Evolutionary conservation across 2,797 vertebrate genomes (phyloP).

Genomic region (Carduelis carduelis): DNA sequence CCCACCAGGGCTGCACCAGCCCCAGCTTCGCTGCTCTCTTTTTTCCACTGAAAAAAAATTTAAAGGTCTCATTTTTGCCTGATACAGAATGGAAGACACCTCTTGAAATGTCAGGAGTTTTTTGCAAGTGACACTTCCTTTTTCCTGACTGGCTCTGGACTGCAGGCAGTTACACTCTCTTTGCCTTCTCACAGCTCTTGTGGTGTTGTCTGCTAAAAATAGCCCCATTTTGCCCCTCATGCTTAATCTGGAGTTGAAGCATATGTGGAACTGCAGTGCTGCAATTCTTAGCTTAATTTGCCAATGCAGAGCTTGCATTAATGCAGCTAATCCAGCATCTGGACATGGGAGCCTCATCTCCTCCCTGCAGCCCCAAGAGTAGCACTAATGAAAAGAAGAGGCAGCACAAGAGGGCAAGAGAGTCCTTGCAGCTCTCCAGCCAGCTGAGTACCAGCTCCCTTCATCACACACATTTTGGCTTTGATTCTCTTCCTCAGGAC

Average conservation of each 20-base stretch:
- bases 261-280: not conserved
- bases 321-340: not conserved
- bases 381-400: not conserved
- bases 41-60: not conserved
- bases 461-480: not conserved
- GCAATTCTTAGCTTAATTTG: not conserved
- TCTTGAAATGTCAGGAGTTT: conserved; percentile 31
- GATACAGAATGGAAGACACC: not conserved
- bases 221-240: not conserved
- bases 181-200: not conserved
- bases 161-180: not conserved
- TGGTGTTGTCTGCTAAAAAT: not conserved
- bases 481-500: not conserved
- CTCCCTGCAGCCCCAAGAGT: not conserved
- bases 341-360: not conserved
- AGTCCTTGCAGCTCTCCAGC: not conserved
- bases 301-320: not conserved
- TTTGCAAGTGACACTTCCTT: not conserved
- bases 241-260: not conserved
- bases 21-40: not conserved
- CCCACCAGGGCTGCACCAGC: not conserved
- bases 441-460: not conserved
- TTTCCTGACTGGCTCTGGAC: not conserved
- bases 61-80: conserved; percentile 18
- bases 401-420: not conserved